Base-by-base conservation (phyloP, 53 echinoderm and acorn worm species). In the Actinopyga echinites region DNA sequence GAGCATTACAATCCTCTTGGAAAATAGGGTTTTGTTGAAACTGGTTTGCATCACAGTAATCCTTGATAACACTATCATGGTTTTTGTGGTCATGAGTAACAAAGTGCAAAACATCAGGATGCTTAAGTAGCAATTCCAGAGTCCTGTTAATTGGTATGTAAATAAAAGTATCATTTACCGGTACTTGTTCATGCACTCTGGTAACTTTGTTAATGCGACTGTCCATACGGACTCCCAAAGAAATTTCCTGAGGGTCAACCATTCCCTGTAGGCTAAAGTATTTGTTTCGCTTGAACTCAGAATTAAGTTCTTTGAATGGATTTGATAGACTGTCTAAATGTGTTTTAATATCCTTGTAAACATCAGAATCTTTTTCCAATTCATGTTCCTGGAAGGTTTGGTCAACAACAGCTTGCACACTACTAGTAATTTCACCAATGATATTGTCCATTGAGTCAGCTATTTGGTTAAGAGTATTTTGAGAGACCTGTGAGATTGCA, bases 11-110 rank as follows among this genome's bases (percentile, higher is more conserved):
- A 65, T 90, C 83, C 42, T 83, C 66, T 31, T 83, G 75, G 22
- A 83, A 90, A 65, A 90, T 64, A 78, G 54, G 65, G 54, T 19
- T 86, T 63, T 86, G 71, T 26, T 74, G 30, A 78, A 82, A 86
- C 31, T 74, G 81, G 69, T 54, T 28, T 6, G 75, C 90, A 90
- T 90, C 90, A 82, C 90, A 90, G 40, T 42, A 86, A 83, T 90
- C 90, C 35, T 62, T 69, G 23, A 90, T 75, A 40, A 83, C 56
- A 83, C 23, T 34, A 64, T 82, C 83, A 53, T 36, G 20, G 49
- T 83, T 83, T 23, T 9, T 83, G 24, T 88, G 88, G 56, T 62
- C 36, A 74, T 83, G 83, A 75, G 63, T 88, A 56, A 24, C 63
- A 49, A 57, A 75, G 45, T 87, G 83, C 83, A 87, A 81, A 53